Conservation (phyloP, 2,797 vertebrate species). For the Ptychadena robeensis region DNA sequence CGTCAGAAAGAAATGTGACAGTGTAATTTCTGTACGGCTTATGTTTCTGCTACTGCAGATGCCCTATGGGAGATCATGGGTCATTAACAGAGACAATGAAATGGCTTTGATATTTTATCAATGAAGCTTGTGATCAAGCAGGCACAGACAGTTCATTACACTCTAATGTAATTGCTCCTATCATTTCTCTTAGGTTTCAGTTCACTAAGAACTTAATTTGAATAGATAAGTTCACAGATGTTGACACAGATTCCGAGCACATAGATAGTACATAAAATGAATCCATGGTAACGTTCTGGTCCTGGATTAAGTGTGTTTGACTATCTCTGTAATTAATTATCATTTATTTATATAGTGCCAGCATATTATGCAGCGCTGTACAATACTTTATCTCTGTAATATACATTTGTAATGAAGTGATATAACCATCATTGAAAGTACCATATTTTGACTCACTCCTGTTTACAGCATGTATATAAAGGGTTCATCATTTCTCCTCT, state of each 20-base stretch:
- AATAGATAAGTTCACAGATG: background rate
- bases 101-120: slow-evolving; percentile 29
- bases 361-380: no score
- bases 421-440: no score
- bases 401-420: no score
- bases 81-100: slow-evolving; percentile 28
- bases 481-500: no score
- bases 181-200: background rate
- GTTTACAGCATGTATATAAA: no score
- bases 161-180: background rate
- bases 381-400: no score
- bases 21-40: background rate
- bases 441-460: no score
- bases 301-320: no score
- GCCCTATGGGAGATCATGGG: slow-evolving; percentile 11
- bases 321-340: no score
- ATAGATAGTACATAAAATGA: background rate
- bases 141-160: slow-evolving; percentile 32
- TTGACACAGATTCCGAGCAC: background rate
- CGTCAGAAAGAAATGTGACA: slow-evolving; percentile 3
- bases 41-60: background rate
- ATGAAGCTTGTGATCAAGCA: slow-evolving; percentile 18
- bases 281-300: background rate
- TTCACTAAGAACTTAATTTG: background rate
- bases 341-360: no score